phyloP scores from a whole-genome alignment of 2,888 invertebrate species.

The Beris chalybata region DNA sequence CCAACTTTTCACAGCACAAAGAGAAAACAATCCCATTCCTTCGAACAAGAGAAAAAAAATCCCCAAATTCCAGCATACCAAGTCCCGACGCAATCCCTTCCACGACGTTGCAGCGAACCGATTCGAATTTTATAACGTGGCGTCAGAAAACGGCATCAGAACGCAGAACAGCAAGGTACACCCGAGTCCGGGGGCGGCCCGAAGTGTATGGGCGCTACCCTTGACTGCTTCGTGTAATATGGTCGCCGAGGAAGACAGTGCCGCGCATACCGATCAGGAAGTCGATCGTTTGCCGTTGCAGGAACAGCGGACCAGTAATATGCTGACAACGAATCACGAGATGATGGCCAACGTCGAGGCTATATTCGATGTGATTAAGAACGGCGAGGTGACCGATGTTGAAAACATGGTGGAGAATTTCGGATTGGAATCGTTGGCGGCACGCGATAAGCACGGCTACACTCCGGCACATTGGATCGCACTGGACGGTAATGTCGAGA shows the following conservation, averaged over 20 bases:
- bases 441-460: conserved; percentile 89
- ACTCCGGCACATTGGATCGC: conserved; percentile 88
- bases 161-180: conserved; percentile 64
- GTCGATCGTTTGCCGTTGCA: conserved; percentile 53
- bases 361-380: conserved; percentile 83
- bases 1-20: neutral
- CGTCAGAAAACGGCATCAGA: conserved; percentile 53
- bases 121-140: conserved; percentile 51
- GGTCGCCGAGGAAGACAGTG: conserved; percentile 69
- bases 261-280: conserved; percentile 55
- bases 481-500: conserved; percentile 85
- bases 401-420: conserved; percentile 82
- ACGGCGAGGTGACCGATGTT: conserved; percentile 81
- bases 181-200: conserved; percentile 86
- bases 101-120: neutral
- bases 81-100: neutral
- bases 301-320: conserved; percentile 57
- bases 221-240: conserved; percentile 77
- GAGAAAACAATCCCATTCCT: neutral
- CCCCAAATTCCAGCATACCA: neutral
- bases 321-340: conserved; percentile 50
- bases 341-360: conserved; percentile 59
- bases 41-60: neutral
- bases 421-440: conserved; percentile 74
- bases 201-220: conserved; percentile 86